Percentiles rank a stretch among this genome's conserved stretches.
Conservation (phyloP, 2,797 vertebrate genomes). For the Mus spretus region DNA sequence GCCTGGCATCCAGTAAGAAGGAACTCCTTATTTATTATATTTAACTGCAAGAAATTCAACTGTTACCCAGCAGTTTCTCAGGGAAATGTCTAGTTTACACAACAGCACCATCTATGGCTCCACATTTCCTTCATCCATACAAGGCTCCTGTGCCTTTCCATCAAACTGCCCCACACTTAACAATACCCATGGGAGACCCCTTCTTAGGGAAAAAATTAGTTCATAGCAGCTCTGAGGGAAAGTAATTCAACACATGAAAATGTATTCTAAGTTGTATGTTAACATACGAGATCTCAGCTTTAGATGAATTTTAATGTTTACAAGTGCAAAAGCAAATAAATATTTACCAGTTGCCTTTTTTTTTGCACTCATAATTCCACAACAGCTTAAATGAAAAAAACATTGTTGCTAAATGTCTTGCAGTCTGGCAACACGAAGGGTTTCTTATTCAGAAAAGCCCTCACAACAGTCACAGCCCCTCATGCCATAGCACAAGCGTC, state of each 20-base stretch:
- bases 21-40: neutral
- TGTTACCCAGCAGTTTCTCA: neutral
- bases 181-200: neutral
- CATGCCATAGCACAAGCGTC: neutral
- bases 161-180: neutral
- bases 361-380: slow-evolving; percentile 83
- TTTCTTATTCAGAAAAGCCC: slow-evolving; percentile 80
- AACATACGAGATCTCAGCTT: slow-evolving; percentile 86
- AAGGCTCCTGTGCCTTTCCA: neutral
- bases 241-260: slow-evolving; percentile 85
- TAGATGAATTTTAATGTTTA: slow-evolving; percentile 87
- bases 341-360: slow-evolving; percentile 84
- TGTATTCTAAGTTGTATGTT: slow-evolving; percentile 86
- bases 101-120: neutral
- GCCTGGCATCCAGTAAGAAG: neutral
- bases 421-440: slow-evolving; percentile 85
- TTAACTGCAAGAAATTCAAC: neutral
- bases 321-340: slow-evolving; percentile 86
- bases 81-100: neutral
- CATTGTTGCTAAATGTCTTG: slow-evolving; percentile 85
- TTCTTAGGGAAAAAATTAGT: slow-evolving; percentile 60
- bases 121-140: neutral
- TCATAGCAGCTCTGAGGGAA: slow-evolving; percentile 73
- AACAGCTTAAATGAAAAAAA: slow-evolving; percentile 86
- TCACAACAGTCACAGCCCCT: slow-evolving; percentile 67